Evolutionary conservation across 2,888 invertebrate genomes (phyloP), one percentile per base, ranked within the genome.

Genomic region (Argyresthia albistria): DNA sequence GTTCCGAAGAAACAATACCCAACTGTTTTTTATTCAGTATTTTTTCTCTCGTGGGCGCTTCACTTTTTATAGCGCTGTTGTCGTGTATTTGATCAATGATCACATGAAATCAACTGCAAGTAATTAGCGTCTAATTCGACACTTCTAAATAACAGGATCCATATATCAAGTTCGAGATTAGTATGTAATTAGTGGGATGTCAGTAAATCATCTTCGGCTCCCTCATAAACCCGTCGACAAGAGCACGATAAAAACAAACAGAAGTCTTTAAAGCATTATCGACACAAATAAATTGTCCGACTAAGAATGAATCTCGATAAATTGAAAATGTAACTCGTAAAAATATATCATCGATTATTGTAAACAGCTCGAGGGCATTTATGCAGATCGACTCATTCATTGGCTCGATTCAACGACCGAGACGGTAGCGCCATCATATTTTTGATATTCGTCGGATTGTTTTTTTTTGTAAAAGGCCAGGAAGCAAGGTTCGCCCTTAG

Each of bases 361-460:
- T 84, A 82, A 83, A 81, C 82, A 81, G 83, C 84, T 80, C 76
- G 80, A 76, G 83, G 86, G 81, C 81, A 77, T 80, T 79, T 81
- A 80, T 80, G 83, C 82, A 77, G 80, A 84, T 79, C 73, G 72
- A 70, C 69, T 70, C 70, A 71, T 69, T 76, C 73, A 72, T 70
- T 69, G 80, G 80, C 65, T 71, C 77, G 79, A 80, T 75, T 75
- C 76, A 80, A 74, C 73, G 60, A 76, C 82, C 76, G 82, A 25
- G 36, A 37, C 37, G 15, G 45, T 49, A 49, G 48, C 48, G 9
- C 14, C 25, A 12, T 12, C 3, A 42, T 12, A 12, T 42, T 42
- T n/a, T 42, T 42, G 7, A 42, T n/a, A 42, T 42, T 42, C 12
- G 42, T 42, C 12, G 42, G 42, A 25, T 25, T 25, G 25, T 25